Percentiles rank a stretch among this genome's conserved stretches.
Conservation (phyloP, 2,888 invertebrate genomes). For the Gastrophysa polygoni region DNA sequence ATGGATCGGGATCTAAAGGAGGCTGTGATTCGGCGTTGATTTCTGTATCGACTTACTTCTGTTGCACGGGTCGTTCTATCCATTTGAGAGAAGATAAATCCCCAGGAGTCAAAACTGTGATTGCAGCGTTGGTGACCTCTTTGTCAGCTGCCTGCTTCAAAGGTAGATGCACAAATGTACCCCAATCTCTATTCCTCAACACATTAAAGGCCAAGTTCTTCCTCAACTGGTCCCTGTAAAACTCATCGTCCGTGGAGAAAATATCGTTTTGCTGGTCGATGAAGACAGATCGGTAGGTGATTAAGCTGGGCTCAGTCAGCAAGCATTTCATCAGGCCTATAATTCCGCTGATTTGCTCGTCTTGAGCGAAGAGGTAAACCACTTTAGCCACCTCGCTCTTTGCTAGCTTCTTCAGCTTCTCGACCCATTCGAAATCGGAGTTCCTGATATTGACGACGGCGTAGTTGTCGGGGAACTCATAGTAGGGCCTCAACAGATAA, state of each 20-base stretch:
- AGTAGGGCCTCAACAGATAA: constrained; percentile 14
- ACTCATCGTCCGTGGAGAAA: constrained; percentile 36
- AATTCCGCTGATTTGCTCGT: constrained; percentile 37
- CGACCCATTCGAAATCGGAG: constrained; percentile 36
- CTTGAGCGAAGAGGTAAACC: constrained; percentile 32
- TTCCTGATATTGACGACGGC: constrained; percentile 23
- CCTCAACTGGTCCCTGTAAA: constrained; percentile 37
- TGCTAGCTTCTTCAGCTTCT: constrained; percentile 48
- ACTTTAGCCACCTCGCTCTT: constrained; percentile 15
- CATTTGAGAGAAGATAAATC: constrained; percentile 82
- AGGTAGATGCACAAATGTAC: constrained; percentile 40
- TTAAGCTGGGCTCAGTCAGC: constrained; percentile 27
- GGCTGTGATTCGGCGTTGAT: too few species aligned
- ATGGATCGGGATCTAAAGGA: too few species aligned
- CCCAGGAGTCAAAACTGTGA: constrained; percentile 58
- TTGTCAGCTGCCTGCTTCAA: constrained; percentile 21
- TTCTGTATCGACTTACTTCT: constrained; percentile 24
- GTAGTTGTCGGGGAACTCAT: constrained; percentile 23
- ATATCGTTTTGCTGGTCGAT: constrained; percentile 31
- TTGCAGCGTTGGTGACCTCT: constrained; percentile 59
- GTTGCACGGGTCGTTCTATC: constrained; percentile 68
- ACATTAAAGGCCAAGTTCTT: constrained; percentile 43
- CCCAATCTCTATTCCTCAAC: constrained; percentile 39
- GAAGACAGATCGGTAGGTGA: constrained; percentile 34
- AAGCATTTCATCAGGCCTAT: constrained; percentile 42